Conservation (phyloP, 2,888 invertebrate genomes). For the Chaetoderma sp. region DNA sequence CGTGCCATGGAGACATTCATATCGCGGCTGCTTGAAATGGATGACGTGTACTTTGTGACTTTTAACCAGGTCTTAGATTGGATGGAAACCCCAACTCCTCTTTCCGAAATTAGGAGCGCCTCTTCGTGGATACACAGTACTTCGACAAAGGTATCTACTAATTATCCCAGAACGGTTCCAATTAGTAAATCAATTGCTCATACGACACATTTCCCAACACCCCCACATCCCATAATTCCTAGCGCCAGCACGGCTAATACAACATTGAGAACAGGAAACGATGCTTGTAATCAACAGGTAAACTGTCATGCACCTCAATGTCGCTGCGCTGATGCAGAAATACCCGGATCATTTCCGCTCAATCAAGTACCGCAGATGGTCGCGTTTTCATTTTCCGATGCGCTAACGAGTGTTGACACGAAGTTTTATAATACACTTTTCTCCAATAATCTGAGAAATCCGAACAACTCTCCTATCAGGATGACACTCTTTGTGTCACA, state of each 20-base stretch:
- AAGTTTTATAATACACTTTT: slow-evolving; percentile 42
- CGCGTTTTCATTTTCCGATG: slow-evolving; percentile 47
- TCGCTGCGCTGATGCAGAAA: neutral
- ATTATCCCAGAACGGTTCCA: neutral
- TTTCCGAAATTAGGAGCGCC: neutral
- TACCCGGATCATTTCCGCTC: slow-evolving; percentile 17
- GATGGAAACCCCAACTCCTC: neutral
- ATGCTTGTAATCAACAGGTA: neutral
- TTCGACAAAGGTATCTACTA: too few relatives aligned
- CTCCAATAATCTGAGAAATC: slow-evolving; percentile 18
- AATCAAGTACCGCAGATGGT: slow-evolving; percentile 50
- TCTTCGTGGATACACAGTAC: neutral
- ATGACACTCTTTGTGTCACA: neutral
- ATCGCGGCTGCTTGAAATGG: neutral
- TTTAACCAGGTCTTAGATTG: slow-evolving; percentile 19
- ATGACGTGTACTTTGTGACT: slow-evolving; percentile 25
- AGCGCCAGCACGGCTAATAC: neutral
- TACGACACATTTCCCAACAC: too few relatives aligned
- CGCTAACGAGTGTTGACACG: slow-evolving; percentile 41
- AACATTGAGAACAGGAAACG: neutral
- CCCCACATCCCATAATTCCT: neutral
- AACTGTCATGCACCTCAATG: neutral
- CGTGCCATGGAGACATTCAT: slow-evolving; percentile 24
- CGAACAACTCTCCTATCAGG: slow-evolving; percentile 3
- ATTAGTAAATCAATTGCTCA: too few relatives aligned